These are phyloP conservation scores for Mongoloraphidia duomilia DNA, from an alignment of 2,888 invertebrate species.

Conservation along the genomic window DNA sequence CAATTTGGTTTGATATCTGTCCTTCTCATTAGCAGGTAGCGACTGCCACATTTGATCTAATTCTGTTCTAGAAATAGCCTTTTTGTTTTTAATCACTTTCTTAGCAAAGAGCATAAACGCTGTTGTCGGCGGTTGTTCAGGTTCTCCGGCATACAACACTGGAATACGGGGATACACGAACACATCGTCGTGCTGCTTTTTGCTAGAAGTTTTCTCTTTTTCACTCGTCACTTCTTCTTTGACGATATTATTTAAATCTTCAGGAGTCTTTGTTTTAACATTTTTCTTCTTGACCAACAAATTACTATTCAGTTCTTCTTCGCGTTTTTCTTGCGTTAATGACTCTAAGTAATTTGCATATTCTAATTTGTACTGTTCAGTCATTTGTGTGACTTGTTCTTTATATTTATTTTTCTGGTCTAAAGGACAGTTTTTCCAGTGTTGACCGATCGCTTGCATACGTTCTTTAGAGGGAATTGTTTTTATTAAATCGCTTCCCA, in stretches of 20 bases:
- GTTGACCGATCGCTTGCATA: constrained; percentile 31
- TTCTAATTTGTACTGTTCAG: constrained; percentile 32
- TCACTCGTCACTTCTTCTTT: constrained; percentile 8
- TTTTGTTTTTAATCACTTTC: constrained; percentile 14
- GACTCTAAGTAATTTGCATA: constrained; percentile 33
- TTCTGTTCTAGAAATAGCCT: constrained; percentile 11
- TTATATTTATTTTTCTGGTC: constrained; percentile 30
- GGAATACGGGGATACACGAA: constrained; percentile 7
- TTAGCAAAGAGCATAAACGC: constrained; percentile 27
- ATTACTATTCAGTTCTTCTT: constrained; percentile 27
- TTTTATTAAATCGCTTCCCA: constrained; percentile 30
- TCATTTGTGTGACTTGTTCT: constrained; percentile 28
- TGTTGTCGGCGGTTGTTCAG: constrained; percentile 29
- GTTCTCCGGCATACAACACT: constrained; percentile 25
- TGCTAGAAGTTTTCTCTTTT: constrained; percentile 6
- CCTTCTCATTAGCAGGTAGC: constrained; percentile 24
- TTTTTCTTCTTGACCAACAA: constrained; percentile 21
- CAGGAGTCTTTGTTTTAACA: background rate
- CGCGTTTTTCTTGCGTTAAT: constrained; percentile 32
- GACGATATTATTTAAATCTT: constrained; percentile 2
- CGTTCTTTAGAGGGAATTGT: constrained; percentile 31
- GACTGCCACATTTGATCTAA: constrained; percentile 29
- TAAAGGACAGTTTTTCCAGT: constrained; percentile 34
- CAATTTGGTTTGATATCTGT: constrained; percentile 26
- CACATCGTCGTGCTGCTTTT: constrained; percentile 1